A percentile compares a stretch with the other conserved stretches of the same genome.
phyloP scores from a whole-genome alignment of 2,113 vertebrate species.

The Camelus dromedarius region DNA sequence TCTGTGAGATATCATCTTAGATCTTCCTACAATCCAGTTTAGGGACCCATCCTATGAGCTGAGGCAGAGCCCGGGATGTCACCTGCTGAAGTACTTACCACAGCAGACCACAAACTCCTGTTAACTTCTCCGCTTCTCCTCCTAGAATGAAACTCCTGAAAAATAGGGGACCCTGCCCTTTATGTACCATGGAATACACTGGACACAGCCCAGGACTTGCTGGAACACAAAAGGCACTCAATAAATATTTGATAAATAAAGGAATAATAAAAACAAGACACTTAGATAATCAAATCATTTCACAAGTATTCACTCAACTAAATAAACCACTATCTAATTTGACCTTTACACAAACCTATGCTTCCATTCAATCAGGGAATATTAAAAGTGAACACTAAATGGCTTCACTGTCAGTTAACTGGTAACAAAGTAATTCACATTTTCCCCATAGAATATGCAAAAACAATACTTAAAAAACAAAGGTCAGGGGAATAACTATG shows the following conservation, averaged over 20 bases:
- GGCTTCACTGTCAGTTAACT: neutral
- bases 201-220: neutral
- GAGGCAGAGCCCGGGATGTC: neutral
- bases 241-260: neutral
- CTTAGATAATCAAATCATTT: neutral
- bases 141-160: neutral
- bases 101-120: neutral
- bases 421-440: neutral
- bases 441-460: neutral
- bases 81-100: neutral
- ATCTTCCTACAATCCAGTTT: neutral
- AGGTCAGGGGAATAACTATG: neutral
- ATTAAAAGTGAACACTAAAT: neutral
- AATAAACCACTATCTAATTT: neutral
- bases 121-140: neutral
- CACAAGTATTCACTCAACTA: neutral
- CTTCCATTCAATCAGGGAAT: neutral
- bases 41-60: neutral
- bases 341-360: neutral
- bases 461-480: constrained; percentile 8
- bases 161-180: neutral
- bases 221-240: neutral
- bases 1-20: neutral
- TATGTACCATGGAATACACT: neutral
- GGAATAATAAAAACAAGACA: neutral